phyloP scores from a whole-genome alignment of 1,140 invertebrate species.

The Papilio machaon region DNA sequence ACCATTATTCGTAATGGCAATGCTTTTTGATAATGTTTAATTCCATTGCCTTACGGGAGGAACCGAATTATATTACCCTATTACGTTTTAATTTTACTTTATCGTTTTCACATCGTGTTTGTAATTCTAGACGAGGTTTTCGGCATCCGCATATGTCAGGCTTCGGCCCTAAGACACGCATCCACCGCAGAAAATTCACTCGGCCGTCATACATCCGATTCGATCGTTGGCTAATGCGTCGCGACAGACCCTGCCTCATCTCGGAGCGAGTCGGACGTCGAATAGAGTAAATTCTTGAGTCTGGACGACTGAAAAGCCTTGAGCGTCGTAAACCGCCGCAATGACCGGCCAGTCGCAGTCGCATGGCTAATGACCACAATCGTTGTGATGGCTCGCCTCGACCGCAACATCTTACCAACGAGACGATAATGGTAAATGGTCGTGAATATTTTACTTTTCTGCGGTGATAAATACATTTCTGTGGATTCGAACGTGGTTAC shows the following conservation, averaged over 20 bases:
- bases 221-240: constrained; percentile 71
- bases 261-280: constrained; percentile 59
- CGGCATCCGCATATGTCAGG: constrained; percentile 73
- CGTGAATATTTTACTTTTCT: constrained; percentile 62
- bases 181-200: constrained; percentile 75
- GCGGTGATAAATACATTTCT: constrained; percentile 58
- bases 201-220: constrained; percentile 72
- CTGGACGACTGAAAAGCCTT: constrained; percentile 55
- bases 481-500: constrained; percentile 58
- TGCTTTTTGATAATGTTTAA: constrained; percentile 78
- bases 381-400: constrained; percentile 65
- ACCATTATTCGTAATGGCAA: constrained; percentile 77
- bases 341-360: constrained; percentile 50
- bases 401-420: constrained; percentile 74
- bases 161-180: constrained; percentile 65
- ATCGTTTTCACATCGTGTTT: constrained; percentile 41
- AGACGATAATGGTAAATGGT: constrained; percentile 68
- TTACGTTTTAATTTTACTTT: constrained; percentile 40
- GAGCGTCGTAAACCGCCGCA: constrained; percentile 58
- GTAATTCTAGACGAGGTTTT: constrained; percentile 63
- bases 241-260: constrained; percentile 69
- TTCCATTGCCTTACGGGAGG: constrained; percentile 75
- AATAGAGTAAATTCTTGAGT: constrained; percentile 58
- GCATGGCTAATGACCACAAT: constrained; percentile 69
- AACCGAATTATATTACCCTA: constrained; percentile 54